Evolutionary conservation across 2,888 invertebrate genomes (phyloP), one percentile per base, ranked within the genome.

Genomic region (Drosophila kanekoi): DNA sequence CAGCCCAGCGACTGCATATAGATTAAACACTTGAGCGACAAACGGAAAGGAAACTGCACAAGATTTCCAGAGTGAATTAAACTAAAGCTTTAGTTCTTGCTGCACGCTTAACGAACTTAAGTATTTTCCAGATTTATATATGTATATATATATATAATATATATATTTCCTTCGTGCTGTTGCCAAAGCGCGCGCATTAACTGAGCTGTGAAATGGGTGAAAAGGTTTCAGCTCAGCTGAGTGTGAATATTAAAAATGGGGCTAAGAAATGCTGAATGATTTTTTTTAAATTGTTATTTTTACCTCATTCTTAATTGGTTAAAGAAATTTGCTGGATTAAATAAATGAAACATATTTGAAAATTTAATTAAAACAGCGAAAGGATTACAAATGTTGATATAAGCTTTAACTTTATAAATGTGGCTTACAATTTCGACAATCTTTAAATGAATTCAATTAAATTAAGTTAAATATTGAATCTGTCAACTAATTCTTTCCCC

Each of bases 1-100:
- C 13, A 51, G 54, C 70, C 48, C 28, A 8, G 61, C 37, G 73
- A 77, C 71, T 63, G 86, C 71, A 86, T 82, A 81, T 81, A 86
- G 66, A 69, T 70, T 78, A 67, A 80, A 78, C 81, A 80, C 81
- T 78, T 68, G 73, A 76, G 63, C 43, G 63, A 6, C 56, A 54
- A 38, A 52, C 51, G 57, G 28, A 28, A 33, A 53, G 58, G 61
- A 20, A 40, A 37, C 58, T 45, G 32, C 49, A 60, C 60, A 54
- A 54, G 48, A 58, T 57, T 20, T 43, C 40, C 20, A 49, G 49
- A 61, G 35, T 56, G 48, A 35, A 69, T 69, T 68, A 51, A 69
- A 70, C 40, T 54, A 44, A 48, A 53, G 32, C 57, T 48, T 43
- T 32, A 56, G 38, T 64, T 14, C 57, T 54, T 60, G 72, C 62